These are phyloP conservation scores for Nothura maculosa DNA, from an alignment of 2,797 vertebrate genomes.

Conservation along the genomic window DNA sequence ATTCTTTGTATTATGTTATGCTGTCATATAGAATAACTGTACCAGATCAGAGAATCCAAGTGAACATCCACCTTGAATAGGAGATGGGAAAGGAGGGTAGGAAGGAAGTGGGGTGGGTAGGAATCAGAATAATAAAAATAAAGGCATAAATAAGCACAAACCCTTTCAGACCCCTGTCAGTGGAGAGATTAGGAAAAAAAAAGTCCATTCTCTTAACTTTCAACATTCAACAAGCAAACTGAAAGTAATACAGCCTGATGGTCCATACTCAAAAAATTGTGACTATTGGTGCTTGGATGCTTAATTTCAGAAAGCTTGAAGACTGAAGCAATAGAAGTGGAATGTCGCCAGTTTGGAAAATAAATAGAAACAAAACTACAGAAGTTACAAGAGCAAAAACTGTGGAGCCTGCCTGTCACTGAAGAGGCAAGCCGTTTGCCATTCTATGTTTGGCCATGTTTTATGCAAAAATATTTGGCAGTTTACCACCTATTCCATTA, in stretches of 20 bases:
- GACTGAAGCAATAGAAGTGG: neutral
- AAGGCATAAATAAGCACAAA: neutral
- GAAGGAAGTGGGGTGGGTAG: neutral
- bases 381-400: neutral
- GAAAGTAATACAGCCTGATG: neutral
- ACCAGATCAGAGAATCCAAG: neutral
- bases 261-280: neutral
- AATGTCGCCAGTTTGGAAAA: neutral
- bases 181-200: neutral
- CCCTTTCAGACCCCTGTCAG: neutral
- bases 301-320: neutral
- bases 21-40: neutral
- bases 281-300: neutral
- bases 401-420: neutral
- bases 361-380: neutral
- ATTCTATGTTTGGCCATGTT: neutral
- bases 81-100: neutral
- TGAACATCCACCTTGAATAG: neutral
- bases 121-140: neutral
- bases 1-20: neutral
- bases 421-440: neutral
- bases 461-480: neutral
- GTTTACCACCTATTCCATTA: constrained; percentile 13
- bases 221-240: neutral
- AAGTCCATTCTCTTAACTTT: neutral